These are phyloP conservation scores for Eilema caniola DNA, from an alignment of 2,888 invertebrate genomes.

Conservation along the genomic window DNA sequence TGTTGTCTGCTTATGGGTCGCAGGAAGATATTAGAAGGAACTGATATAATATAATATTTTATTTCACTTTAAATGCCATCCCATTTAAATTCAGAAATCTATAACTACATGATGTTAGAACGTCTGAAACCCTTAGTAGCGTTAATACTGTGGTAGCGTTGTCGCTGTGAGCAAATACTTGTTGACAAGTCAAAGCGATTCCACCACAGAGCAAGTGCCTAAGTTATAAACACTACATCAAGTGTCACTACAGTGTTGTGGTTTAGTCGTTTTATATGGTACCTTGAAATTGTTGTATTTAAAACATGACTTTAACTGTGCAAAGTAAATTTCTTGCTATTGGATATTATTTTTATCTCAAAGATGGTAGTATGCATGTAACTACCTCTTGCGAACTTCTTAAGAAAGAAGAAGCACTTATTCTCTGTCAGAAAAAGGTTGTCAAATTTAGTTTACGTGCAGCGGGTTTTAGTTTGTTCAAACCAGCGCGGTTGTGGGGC, in stretches of 20 bases:
- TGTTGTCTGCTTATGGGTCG: too few species aligned
- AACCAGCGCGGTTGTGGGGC: too few species aligned
- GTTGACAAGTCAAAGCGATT: not conserved
- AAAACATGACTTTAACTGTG: not conserved
- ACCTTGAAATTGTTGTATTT: too few species aligned
- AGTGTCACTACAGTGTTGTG: constrained; percentile 1
- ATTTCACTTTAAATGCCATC: too few species aligned
- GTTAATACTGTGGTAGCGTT: not conserved
- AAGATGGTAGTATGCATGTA: not conserved
- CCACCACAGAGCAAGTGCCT: not conserved
- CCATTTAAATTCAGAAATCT: not conserved
- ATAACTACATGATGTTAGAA: not conserved
- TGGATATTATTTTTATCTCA: not conserved
- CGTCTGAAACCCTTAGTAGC: not conserved
- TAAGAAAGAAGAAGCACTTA: too few species aligned
- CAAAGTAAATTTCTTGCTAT: not conserved
- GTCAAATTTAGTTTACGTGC: too few species aligned
- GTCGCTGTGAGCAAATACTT: not conserved
- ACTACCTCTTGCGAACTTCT: too few species aligned
- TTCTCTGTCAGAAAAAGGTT: not conserved
- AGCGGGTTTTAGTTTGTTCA: too few species aligned
- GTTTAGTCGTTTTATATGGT: not conserved
- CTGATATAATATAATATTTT: too few species aligned
- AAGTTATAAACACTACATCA: not conserved
- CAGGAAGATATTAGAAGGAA: too few species aligned